Percentiles rank a stretch among this genome's conserved stretches.
phyloP scores from a whole-genome alignment of 2,888 invertebrate species.

The Scaptomyza caliginosa region DNA sequence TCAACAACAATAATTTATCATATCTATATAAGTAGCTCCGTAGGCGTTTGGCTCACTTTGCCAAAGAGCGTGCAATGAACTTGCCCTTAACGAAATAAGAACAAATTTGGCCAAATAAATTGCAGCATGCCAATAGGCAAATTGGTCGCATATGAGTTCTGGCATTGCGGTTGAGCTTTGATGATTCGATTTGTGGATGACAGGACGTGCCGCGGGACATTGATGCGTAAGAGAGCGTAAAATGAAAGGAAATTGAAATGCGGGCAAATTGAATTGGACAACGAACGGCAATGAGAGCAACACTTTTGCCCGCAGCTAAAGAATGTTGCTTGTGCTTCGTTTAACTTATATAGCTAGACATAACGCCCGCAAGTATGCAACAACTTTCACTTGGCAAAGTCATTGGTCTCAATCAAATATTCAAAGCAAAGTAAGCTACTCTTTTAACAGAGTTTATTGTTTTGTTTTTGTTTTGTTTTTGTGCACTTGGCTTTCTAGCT shows the following conservation, averaged over 20 bases:
- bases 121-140: slow-evolving; percentile 34
- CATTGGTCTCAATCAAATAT: slow-evolving; percentile 68
- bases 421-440: slow-evolving; percentile 43
- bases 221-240: slow-evolving; percentile 70
- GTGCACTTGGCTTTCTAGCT: slow-evolving; percentile 54
- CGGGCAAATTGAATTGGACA: slow-evolving; percentile 74
- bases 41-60: slow-evolving; percentile 67
- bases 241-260: slow-evolving; percentile 79
- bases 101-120: slow-evolving; percentile 36
- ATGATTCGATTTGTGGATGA: slow-evolving; percentile 54
- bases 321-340: slow-evolving; percentile 63
- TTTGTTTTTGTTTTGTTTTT: slow-evolving; percentile 20
- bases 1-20: slow-evolving; percentile 68
- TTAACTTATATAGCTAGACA: slow-evolving; percentile 48
- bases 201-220: slow-evolving; percentile 48
- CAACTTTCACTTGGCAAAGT: slow-evolving; percentile 63
- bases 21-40: slow-evolving; percentile 52
- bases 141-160: slow-evolving; percentile 39
- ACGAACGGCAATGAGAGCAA: slow-evolving; percentile 8
- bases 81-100: slow-evolving; percentile 18
- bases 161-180: slow-evolving; percentile 66
- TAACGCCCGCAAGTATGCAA: slow-evolving; percentile 61
- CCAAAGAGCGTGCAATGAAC: slow-evolving; percentile 67
- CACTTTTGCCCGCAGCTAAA: slow-evolving; percentile 14
- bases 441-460: not conserved